Evolutionary conservation across 2,113 vertebrate species (phyloP).

Genomic region (Catharus bicknelli): DNA sequence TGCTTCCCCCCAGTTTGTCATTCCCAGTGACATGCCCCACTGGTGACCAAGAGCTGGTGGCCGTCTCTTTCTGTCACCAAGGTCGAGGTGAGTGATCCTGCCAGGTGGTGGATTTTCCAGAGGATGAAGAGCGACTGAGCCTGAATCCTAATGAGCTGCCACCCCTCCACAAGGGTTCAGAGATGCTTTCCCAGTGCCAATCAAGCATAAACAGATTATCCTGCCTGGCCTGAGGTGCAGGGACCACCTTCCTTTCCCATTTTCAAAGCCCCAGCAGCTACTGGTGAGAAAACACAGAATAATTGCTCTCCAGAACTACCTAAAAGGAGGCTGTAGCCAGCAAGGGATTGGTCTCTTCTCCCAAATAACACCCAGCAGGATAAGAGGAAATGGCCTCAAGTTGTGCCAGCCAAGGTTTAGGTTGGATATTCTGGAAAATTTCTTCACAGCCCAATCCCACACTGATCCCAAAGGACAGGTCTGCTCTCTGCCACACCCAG

Average conservation of each 20-base stretch:
- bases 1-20: background rate
- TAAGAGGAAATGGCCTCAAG: background rate
- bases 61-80: background rate
- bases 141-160: constrained; percentile 8
- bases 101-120: background rate
- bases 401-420: background rate
- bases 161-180: background rate
- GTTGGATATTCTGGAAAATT: background rate
- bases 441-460: background rate
- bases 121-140: background rate
- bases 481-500: background rate
- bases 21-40: background rate
- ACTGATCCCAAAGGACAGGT: background rate
- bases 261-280: background rate
- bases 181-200: background rate
- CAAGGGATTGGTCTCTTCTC: background rate
- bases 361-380: background rate
- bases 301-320: background rate
- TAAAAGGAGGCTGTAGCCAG: background rate
- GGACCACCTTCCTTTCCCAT: background rate
- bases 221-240: background rate
- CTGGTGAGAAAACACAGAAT: background rate
- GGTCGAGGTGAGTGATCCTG: background rate
- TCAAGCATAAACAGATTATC: background rate
- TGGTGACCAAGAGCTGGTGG: background rate